Evolutionary conservation across 2,888 invertebrate species (phyloP).

Genomic region (Venustoraphidia nigricollis): DNA sequence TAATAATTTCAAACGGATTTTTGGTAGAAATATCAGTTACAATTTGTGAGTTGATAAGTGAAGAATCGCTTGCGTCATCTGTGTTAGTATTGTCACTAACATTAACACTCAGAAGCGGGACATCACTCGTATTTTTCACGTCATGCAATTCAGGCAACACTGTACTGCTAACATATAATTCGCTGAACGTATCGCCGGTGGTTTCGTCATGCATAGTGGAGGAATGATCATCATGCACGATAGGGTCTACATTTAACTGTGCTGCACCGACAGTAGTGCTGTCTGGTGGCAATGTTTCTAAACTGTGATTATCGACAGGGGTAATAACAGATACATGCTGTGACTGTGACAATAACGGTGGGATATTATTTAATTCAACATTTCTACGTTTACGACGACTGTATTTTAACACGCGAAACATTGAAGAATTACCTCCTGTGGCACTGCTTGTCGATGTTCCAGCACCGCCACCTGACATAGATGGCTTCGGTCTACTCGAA

Average conservation of each 20-base stretch:
- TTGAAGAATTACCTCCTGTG: conserved; percentile 2
- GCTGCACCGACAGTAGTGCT: conserved; percentile 14
- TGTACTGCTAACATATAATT: conserved; percentile 8
- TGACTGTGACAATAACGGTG: conserved; percentile 5
- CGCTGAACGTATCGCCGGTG: conserved; percentile 18
- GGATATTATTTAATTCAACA: conserved; percentile 20
- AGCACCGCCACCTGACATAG: conserved; percentile 37
- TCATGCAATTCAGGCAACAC: conserved; percentile 22
- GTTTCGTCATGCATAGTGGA: conserved; percentile 2
- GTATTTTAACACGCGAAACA: conserved; percentile 1
- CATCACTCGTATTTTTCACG: conserved; percentile 14
- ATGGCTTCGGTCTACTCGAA: conserved; percentile 44
- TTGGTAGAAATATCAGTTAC: too few relatives aligned
- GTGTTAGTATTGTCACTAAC: conserved; percentile 15
- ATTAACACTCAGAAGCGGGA: conserved; percentile 15
- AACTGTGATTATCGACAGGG: too few relatives aligned
- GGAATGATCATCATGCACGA: too few relatives aligned
- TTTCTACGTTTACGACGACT: conserved; percentile 50
- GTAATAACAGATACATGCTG: conserved; percentile 23
- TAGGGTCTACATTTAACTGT: conserved; percentile 16
- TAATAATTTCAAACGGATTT: too few relatives aligned
- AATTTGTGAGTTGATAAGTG: too few relatives aligned
- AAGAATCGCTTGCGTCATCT: background rate
- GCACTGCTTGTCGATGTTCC: conserved; percentile 16
- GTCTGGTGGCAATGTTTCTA: conserved; percentile 14